Percentiles rank a stretch among this genome's conserved stretches.
Conservation (phyloP, 2,888 invertebrate species). For the Megamerina dolium region DNA sequence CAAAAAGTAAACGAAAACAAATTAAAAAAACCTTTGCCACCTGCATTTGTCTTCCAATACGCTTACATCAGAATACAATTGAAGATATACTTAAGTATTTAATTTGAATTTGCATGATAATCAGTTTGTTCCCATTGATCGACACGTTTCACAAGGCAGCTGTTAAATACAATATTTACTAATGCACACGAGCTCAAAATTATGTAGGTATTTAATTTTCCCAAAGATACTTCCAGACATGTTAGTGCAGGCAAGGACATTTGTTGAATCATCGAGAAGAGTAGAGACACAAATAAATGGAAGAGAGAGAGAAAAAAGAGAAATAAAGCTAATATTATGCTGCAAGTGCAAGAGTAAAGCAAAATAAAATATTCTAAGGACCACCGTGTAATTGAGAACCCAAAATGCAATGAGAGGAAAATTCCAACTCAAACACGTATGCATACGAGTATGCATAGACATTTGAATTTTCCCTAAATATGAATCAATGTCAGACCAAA, state of each 20-base stretch:
- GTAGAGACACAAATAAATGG: conserved; percentile 4
- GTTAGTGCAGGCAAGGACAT: neutral
- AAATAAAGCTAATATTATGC: neutral
- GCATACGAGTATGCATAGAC: conserved; percentile 3
- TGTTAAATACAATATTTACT: neutral
- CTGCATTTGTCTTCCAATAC: too few species aligned
- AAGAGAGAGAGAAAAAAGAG: neutral
- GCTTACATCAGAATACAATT: too few species aligned
- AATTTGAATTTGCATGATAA: conserved; percentile 8
- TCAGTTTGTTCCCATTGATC: neutral
- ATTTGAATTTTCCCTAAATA: conserved; percentile 26
- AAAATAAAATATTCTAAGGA: conserved; percentile 3
- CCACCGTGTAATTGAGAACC: conserved; percentile 17
- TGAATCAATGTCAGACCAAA: conserved; percentile 39
- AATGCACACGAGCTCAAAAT: neutral
- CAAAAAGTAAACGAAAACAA: too few species aligned
- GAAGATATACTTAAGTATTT: too few species aligned
- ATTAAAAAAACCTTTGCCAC: too few species aligned
- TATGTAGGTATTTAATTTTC: too few species aligned
- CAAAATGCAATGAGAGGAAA: neutral
- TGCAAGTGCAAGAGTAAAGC: conserved; percentile 1
- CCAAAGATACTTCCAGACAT: neutral
- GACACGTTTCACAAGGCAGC: conserved; percentile 2
- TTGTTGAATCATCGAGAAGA: conserved; percentile 5
- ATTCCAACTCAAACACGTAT: too few species aligned